Percentiles rank a stretch among this genome's conserved stretches.
Evolutionary conservation across 2,113 vertebrate species (phyloP).

Genomic region (Myocastor coypus): DNA sequence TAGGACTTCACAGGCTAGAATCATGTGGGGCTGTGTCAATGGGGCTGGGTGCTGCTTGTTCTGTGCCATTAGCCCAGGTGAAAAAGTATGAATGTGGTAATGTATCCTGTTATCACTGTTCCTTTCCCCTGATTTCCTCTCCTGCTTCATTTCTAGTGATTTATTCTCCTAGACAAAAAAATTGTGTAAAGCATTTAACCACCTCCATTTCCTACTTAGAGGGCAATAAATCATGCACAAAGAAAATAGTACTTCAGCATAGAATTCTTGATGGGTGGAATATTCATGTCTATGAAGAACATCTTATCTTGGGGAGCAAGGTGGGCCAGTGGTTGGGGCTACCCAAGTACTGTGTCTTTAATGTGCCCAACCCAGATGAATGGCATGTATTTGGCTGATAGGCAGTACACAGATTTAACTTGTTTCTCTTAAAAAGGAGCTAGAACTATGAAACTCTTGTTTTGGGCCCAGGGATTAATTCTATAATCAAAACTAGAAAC

Average conservation of each 20-base stretch:
- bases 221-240: constrained; percentile 57
- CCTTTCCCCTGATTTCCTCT: constrained; percentile 61
- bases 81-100: constrained; percentile 37
- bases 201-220: constrained; percentile 66
- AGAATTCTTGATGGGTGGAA: constrained; percentile 30
- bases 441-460: background rate
- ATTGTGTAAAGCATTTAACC: constrained; percentile 69
- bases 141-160: constrained; percentile 61
- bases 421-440: background rate
- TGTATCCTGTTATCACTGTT: constrained; percentile 51
- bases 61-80: constrained; percentile 36
- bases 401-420: background rate
- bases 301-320: constrained; percentile 49
- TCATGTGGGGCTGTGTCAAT: background rate
- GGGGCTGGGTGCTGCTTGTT: background rate
- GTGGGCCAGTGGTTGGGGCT: background rate
- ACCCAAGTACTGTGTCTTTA: background rate
- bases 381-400: background rate
- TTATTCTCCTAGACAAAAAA: constrained; percentile 73
- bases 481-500: constrained; percentile 12
- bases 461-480: background rate
- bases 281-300: constrained; percentile 66
- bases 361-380: background rate
- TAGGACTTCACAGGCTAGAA: constrained; percentile 14
- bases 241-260: constrained; percentile 61